Conservation (phyloP, 2,888 invertebrate species). For the Euspilapteryx auroguttella region DNA sequence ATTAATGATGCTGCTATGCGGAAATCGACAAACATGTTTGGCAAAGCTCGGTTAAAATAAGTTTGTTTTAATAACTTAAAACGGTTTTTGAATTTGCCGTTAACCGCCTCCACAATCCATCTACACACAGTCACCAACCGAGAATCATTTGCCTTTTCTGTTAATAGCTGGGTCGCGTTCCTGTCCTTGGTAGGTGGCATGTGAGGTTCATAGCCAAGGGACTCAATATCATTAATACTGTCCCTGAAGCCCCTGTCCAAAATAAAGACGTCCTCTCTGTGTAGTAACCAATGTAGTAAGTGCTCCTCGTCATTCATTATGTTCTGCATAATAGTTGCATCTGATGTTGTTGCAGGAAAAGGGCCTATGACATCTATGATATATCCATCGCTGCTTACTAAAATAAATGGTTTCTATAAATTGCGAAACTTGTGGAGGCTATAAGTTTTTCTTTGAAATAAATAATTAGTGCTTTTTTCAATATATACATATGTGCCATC, state of each 20-base stretch:
- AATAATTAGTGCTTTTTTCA: constrained; percentile 8
- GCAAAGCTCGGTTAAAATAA: constrained; percentile 5
- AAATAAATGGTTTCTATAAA: constrained; percentile 1
- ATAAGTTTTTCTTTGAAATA: constrained; percentile 10
- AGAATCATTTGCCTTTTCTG: constrained; percentile 4
- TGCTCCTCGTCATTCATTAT: background rate
- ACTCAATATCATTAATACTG: constrained; percentile 3
- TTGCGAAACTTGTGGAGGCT: constrained; percentile 3
- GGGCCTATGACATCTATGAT: constrained; percentile 9
- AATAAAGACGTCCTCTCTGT: background rate
- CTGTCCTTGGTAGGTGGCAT: constrained; percentile 6
- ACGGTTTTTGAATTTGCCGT: constrained; percentile 4
- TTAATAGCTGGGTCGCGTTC: constrained; percentile 6
- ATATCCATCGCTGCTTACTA: constrained; percentile 2
- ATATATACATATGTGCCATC: constrained; percentile 9
- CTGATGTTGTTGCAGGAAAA: constrained; percentile 6
- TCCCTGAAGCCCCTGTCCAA: constrained; percentile 6
- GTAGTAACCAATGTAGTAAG: background rate
- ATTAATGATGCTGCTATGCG: constrained; percentile 2
- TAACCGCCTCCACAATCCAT: constrained; percentile 5
- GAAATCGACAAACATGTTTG: constrained; percentile 3
- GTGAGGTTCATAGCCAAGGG: constrained; percentile 4
- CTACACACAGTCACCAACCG: constrained; percentile 1
- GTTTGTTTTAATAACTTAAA: constrained; percentile 5
- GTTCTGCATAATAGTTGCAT: constrained; percentile 1